phyloP scores from a whole-genome alignment of 2,113 vertebrate genomes.

The Xenopus borealis region DNA sequence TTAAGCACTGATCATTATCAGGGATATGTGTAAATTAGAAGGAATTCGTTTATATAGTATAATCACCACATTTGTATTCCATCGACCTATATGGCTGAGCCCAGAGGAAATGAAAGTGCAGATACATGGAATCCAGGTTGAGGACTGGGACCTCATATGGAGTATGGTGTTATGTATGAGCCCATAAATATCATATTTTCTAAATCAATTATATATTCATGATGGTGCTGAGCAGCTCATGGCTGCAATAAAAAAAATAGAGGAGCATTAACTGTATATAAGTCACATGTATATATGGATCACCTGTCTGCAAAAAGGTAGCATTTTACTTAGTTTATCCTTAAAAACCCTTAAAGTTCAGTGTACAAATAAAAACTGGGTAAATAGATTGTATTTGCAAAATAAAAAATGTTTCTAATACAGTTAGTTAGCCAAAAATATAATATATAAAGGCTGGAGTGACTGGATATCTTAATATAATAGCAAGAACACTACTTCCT shows the following conservation, averaged over 20 bases:
- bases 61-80: not conserved
- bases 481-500: no score
- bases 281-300: no score
- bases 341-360: no score
- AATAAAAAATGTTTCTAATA: no score
- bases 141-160: not conserved
- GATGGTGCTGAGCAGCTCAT: not conserved
- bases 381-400: no score
- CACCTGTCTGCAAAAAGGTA: no score
- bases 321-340: not conserved
- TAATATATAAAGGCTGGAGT: no score
- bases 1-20: slow-evolving; percentile 7
- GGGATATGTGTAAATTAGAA: not conserved
- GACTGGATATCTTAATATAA: no score
- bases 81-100: not conserved
- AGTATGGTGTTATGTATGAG: not conserved
- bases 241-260: not conserved
- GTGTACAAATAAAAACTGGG: no score
- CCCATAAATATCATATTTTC: not conserved
- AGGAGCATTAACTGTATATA: no score
- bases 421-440: no score
- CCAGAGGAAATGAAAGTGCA: not conserved
- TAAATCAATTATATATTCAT: not conserved
- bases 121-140: not conserved
- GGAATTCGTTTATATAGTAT: not conserved